These are phyloP conservation scores for Drosophila funebris DNA, from an alignment of 1,140 invertebrate species.

Conservation along the genomic window DNA sequence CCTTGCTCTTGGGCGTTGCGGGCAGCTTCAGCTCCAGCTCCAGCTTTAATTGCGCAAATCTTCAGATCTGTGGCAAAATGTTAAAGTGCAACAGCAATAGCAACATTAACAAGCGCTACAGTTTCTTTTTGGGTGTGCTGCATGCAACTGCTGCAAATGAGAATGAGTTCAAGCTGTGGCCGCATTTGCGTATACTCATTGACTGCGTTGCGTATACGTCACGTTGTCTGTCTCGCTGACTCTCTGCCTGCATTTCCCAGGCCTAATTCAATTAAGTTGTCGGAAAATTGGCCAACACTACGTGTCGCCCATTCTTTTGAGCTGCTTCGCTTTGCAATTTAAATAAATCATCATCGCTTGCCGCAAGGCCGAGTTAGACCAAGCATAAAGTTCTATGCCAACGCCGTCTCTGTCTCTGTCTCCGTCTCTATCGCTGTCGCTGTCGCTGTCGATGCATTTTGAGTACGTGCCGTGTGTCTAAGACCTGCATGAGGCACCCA, in stretches of 20 bases:
- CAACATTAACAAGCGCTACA: neutral
- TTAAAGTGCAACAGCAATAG: conserved; percentile 60
- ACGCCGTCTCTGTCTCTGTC: conserved; percentile 29
- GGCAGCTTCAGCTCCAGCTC: conserved; percentile 50
- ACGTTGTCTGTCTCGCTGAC: neutral
- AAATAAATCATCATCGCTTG: conserved; percentile 72
- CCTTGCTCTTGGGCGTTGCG: conserved; percentile 53
- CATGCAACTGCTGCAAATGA: conserved; percentile 26
- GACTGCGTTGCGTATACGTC: conserved; percentile 58
- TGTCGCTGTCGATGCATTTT: conserved; percentile 65
- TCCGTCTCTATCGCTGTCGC: neutral
- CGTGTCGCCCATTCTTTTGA: conserved; percentile 54
- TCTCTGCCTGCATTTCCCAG: conserved; percentile 33
- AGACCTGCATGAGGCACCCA: conserved; percentile 13
- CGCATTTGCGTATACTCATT: conserved; percentile 5
- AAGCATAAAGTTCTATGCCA: conserved; percentile 7
- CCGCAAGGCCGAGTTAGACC: neutral
- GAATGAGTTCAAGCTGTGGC: conserved; percentile 17
- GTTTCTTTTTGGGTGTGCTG: conserved; percentile 38
- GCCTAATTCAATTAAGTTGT: conserved; percentile 77
- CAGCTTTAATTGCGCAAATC: conserved; percentile 67
- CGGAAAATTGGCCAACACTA: conserved; percentile 65
- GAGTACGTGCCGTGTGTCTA: conserved; percentile 59
- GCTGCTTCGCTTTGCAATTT: conserved; percentile 62
- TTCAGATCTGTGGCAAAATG: conserved; percentile 56